Percentiles rank a stretch among this genome's conserved stretches.
These are phyloP conservation scores for Sinelater perroti DNA, from an alignment of 2,888 invertebrate genomes.

Conservation along the genomic window DNA sequence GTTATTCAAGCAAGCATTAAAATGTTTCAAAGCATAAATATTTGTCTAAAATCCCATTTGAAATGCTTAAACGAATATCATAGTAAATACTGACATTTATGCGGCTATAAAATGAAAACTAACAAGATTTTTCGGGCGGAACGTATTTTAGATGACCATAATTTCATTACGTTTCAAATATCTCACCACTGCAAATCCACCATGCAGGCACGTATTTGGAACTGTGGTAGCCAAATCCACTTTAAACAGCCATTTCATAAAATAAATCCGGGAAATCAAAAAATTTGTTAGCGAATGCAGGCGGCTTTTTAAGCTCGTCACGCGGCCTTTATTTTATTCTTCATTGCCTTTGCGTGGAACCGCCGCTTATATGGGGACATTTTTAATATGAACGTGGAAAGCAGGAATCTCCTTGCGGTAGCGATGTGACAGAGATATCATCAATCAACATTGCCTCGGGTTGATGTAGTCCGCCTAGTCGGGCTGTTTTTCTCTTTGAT, in stretches of 20 bases:
- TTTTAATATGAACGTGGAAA: conserved; percentile 31
- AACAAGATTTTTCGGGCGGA: conserved; percentile 6
- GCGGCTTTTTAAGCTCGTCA: not conserved
- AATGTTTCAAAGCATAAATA: not conserved
- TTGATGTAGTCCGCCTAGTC: conserved; percentile 29
- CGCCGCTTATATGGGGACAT: conserved; percentile 39
- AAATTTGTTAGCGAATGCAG: not conserved
- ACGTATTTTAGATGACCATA: conserved; percentile 8
- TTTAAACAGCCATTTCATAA: conserved; percentile 1
- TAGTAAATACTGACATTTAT: conserved; percentile 13
- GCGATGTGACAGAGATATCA: conserved; percentile 34
- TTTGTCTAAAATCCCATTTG: not conserved
- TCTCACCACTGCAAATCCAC: not conserved
- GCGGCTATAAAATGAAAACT: conserved; percentile 17
- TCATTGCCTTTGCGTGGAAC: conserved; percentile 1
- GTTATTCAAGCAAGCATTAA: not conserved
- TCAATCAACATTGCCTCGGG: conserved; percentile 40
- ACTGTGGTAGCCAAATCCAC: conserved; percentile 1
- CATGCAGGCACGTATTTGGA: conserved; percentile 61
- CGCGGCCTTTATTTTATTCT: conserved; percentile 11
- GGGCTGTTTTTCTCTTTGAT: conserved; percentile 19
- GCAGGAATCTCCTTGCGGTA: conserved; percentile 24
- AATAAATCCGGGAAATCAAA: not conserved
- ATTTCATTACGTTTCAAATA: conserved; percentile 15
- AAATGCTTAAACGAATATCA: conserved; percentile 6